These are phyloP conservation scores for Macaca fascicularis DNA, from an alignment of 2,113 vertebrate species.

Conservation along the genomic window DNA sequence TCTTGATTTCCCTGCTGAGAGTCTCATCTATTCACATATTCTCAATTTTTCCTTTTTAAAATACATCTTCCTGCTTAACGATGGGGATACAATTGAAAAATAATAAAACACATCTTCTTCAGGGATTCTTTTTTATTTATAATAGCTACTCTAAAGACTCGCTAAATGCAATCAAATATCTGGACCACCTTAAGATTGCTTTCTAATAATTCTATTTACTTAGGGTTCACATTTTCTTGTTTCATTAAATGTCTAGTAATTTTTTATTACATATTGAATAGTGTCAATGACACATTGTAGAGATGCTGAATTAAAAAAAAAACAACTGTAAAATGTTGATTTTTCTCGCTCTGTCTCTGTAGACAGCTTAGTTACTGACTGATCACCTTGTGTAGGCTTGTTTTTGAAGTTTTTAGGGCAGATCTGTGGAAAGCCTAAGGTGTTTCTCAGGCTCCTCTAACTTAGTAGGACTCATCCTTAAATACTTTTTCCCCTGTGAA, in stretches of 20 bases:
- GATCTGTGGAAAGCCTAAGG: background rate
- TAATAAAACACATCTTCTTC: background rate
- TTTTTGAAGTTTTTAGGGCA: background rate
- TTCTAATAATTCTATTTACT: conserved; percentile 21
- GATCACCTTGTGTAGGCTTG: background rate
- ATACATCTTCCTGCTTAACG: background rate
- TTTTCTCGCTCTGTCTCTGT: background rate
- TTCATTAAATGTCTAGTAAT: background rate
- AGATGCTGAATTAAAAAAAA: background rate
- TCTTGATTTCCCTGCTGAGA: background rate
- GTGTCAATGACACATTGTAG: background rate
- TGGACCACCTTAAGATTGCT: background rate
- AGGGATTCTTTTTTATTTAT: conserved; percentile 7
- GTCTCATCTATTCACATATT: background rate
- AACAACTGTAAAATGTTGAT: background rate
- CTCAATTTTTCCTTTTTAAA: background rate
- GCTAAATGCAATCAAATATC: background rate
- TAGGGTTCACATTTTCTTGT: conserved; percentile 2
- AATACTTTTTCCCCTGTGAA: background rate
- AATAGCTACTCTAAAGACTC: background rate
- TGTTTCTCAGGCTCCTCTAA: background rate
- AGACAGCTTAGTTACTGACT: conserved; percentile 15
- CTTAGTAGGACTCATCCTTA: background rate
- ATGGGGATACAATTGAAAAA: too few relatives aligned
- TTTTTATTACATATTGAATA: background rate